Base-by-base conservation (phyloP, 2,888 invertebrate genomes). In the Sclerodermus sp. region DNA sequence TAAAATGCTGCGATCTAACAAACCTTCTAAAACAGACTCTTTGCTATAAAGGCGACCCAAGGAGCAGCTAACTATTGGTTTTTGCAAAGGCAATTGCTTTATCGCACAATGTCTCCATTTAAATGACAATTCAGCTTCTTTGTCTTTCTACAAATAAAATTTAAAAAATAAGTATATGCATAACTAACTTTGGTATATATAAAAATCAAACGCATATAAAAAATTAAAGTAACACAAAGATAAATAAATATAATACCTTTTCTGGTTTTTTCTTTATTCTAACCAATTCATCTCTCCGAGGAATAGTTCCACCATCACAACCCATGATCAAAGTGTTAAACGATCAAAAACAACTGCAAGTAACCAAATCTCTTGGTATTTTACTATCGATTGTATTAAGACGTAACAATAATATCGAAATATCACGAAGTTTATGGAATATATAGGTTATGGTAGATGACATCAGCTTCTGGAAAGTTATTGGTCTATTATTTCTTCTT, bases 251-350 rank as follows among this genome's bases (percentile, higher is more conserved):
- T n/a, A 41, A 34, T 10, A 91, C 93, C 84, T 93, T 90, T 80
- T 96, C 95, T 39, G 90, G 90, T 74, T 93, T 95, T 79, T 94
- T 92, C 76, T 93, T 94, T 9, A 89, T 83, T 58, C 89, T 84
- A 5, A 96, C 96, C 13, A 96, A 83, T 74, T 96, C 96, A 77
- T 94, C 94, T 51, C 96, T 83, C 56, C 88, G 87, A 0, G 96
- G 96, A 75, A 96, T 96, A 31, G 96, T 96, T 66, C 96, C 96
- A 66, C 96, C 96, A 84, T 96, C 96, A 72, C 96, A 95, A 83
- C 96, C 96, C 96, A 96, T 96, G 4, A n/a, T n/a, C n/a, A n/a
- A n/a, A n/a, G n/a, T n/a, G n/a, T n/a, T n/a, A n/a, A n/a, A n/a
- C n/a, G n/a, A n/a, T n/a, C n/a, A n/a, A n/a, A n/a, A n/a, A n/a